phyloP scores from a whole-genome alignment of 2,797 vertebrate species.

The Trichosurus vulpecula region DNA sequence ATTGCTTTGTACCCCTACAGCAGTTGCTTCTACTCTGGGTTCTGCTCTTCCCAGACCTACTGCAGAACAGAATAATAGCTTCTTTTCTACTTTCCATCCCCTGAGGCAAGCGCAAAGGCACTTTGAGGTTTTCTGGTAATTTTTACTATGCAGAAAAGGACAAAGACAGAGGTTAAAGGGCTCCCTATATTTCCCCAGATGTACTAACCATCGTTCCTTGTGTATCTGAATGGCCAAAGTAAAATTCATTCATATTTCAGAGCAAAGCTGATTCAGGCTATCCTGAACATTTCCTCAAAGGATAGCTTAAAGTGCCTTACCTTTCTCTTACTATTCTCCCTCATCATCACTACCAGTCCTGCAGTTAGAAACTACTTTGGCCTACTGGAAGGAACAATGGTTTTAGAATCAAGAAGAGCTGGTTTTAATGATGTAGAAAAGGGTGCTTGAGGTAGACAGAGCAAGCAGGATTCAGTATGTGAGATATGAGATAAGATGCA shows the following conservation, averaged over 20 bases:
- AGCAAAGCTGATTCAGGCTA: neutral
- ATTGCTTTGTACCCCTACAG: neutral
- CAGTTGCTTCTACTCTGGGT: neutral
- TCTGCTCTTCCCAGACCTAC: neutral
- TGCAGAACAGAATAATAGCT: neutral
- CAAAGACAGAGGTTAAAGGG: neutral
- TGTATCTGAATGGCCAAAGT: neutral
- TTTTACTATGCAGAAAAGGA: neutral
- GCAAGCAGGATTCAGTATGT: no score
- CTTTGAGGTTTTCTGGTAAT: neutral
- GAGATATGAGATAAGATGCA: no score
- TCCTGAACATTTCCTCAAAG: neutral
- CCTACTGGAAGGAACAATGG: neutral
- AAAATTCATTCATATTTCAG: neutral
- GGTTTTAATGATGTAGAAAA: neutral
- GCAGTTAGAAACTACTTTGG: neutral
- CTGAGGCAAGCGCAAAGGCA: neutral
- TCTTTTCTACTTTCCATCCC: neutral
- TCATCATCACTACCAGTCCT: neutral
- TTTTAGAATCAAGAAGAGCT: neutral
- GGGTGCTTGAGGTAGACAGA: no score
- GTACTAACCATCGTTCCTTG: neutral
- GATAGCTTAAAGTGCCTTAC: neutral
- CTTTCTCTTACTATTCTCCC: neutral
- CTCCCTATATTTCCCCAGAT: neutral